Percentiles rank a stretch among this genome's conserved stretches.
Evolutionary conservation across 2,888 invertebrate genomes (phyloP).

Genomic region (Timema cristinae): DNA sequence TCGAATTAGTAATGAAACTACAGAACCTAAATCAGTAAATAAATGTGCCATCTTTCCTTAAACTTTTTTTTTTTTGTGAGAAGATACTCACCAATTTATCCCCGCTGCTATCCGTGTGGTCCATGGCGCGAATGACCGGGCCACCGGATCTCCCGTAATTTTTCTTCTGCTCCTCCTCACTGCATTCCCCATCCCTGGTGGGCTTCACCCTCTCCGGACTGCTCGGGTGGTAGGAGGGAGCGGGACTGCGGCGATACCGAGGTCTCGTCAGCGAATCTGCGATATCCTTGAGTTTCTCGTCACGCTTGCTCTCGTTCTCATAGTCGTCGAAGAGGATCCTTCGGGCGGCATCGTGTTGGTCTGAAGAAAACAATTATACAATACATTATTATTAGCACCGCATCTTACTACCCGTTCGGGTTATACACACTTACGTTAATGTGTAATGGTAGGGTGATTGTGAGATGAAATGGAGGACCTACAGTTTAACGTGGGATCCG

Average conservation of each 20-base stretch:
- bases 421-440: too few relatives aligned
- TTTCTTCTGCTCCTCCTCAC: slow-evolving; percentile 37
- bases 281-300: slow-evolving; percentile 76
- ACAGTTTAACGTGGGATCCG: too few relatives aligned
- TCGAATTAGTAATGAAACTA: too few relatives aligned
- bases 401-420: too few relatives aligned
- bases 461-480: too few relatives aligned
- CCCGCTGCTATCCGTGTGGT: slow-evolving; percentile 25
- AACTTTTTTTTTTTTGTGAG: neutral
- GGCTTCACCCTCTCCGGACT: slow-evolving; percentile 36
- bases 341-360: slow-evolving; percentile 21
- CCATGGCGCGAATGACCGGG: slow-evolving; percentile 21
- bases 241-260: slow-evolving; percentile 51
- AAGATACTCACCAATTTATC: slow-evolving; percentile 24
- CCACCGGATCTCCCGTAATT: slow-evolving; percentile 37
- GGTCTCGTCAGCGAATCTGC: slow-evolving; percentile 78
- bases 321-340: slow-evolving; percentile 32
- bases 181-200: slow-evolving; percentile 45
- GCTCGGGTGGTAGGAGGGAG: slow-evolving; percentile 24
- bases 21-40: too few relatives aligned
- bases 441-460: too few relatives aligned
- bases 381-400: too few relatives aligned
- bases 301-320: slow-evolving; percentile 50
- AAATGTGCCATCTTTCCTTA: neutral
- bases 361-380: slow-evolving; percentile 8